phyloP scores from a whole-genome alignment of 2,113 vertebrate species.

The Nannospalax galili region DNA sequence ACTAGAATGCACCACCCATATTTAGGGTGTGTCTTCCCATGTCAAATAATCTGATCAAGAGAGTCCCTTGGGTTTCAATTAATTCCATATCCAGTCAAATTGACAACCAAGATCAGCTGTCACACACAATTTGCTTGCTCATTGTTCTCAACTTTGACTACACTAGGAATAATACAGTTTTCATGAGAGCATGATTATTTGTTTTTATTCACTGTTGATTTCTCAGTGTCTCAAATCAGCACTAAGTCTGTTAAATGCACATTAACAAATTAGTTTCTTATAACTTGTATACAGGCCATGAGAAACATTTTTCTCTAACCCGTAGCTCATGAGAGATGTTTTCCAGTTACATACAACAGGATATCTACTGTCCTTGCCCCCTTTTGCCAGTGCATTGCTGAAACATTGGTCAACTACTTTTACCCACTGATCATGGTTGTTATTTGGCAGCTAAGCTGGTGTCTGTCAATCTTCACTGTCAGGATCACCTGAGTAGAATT shows the following conservation, averaged over 20 bases:
- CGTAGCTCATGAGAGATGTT: background rate
- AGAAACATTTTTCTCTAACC: background rate
- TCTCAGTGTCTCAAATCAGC: background rate
- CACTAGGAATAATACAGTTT: background rate
- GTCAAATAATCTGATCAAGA: too few species aligned
- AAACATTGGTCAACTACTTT: background rate
- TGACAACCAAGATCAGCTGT: too few species aligned
- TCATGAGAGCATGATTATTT: background rate
- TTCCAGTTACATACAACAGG: background rate
- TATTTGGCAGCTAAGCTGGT: background rate
- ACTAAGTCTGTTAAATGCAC: background rate
- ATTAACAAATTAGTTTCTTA: background rate
- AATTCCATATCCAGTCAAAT: too few species aligned
- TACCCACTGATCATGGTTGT: background rate
- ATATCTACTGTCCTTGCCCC: background rate
- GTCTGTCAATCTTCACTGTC: background rate
- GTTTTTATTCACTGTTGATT: background rate
- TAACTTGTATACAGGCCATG: background rate
- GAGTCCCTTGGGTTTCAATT: too few species aligned
- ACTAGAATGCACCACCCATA: too few species aligned
- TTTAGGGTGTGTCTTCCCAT: too few species aligned
- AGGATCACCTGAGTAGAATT: background rate
- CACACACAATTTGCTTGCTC: background rate
- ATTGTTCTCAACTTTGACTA: background rate
- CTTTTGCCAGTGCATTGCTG: background rate